Evolutionary conservation across 2,797 vertebrate species (phyloP).

Genomic region (Fistularia commersonii): DNA sequence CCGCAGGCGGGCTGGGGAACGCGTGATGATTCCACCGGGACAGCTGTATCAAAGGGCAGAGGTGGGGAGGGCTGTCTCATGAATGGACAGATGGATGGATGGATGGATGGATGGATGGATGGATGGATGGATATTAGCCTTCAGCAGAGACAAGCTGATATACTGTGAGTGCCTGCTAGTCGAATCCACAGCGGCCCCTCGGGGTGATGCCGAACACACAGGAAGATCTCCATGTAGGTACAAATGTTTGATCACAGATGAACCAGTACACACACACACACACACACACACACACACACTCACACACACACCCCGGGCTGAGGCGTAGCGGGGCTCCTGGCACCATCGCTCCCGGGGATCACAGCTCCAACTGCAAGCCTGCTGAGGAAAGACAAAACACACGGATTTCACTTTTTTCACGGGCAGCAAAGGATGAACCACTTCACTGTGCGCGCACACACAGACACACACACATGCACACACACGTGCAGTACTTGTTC

Average conservation of each 20-base stretch:
- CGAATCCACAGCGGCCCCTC: slow-evolving; percentile 14
- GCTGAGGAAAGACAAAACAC: slow-evolving; percentile 21
- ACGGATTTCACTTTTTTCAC: slow-evolving; percentile 1
- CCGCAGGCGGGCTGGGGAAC: no score
- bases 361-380: slow-evolving; percentile 14
- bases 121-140: slow-evolving; percentile 39
- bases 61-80: no score
- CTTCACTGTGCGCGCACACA: slow-evolving; percentile 5
- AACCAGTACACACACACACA: no score
- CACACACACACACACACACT: slow-evolving; percentile 2
- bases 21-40: no score
- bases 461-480: no score
- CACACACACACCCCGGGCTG: slow-evolving; percentile 10
- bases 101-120: no score
- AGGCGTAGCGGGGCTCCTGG: slow-evolving; percentile 12
- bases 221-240: slow-evolving; percentile 17
- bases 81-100: no score
- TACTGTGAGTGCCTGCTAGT: slow-evolving; percentile 35
- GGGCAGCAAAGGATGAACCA: slow-evolving; percentile 17
- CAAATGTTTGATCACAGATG: slow-evolving; percentile 38
- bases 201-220: slow-evolving; percentile 19
- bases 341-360: slow-evolving; percentile 18
- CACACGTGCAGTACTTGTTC: slow-evolving; percentile 12
- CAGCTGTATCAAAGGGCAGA: no score
- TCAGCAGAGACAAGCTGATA: slow-evolving; percentile 30